phyloP scores from a whole-genome alignment of 2,797 vertebrate genomes.

The Dermochelys coriacea region DNA sequence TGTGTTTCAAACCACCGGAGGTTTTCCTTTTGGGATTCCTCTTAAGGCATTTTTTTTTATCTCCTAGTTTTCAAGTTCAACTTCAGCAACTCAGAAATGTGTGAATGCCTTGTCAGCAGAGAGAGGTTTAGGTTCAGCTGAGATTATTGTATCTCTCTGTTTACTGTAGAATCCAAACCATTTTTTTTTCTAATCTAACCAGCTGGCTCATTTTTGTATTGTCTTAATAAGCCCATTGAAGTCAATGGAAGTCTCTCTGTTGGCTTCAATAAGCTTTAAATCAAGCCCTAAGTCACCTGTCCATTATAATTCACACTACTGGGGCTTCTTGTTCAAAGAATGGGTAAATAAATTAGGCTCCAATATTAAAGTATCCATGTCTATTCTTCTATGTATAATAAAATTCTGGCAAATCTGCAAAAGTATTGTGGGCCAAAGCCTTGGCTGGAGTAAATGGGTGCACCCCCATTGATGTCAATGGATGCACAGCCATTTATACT shows the following conservation, averaged over 20 bases:
- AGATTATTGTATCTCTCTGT: slow-evolving; percentile 42
- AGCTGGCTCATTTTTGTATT: slow-evolving; percentile 56
- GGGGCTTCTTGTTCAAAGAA: slow-evolving; percentile 72
- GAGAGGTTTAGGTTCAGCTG: slow-evolving; percentile 30
- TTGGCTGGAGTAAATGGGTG: slow-evolving; percentile 64
- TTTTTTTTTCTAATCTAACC: slow-evolving; percentile 57
- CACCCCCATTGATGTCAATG: neutral
- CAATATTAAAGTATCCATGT: neutral
- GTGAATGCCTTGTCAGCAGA: slow-evolving; percentile 49
- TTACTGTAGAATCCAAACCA: slow-evolving; percentile 34
- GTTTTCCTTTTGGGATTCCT: slow-evolving; percentile 38
- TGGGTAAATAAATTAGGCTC: neutral
- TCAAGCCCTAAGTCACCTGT: slow-evolving; percentile 71
- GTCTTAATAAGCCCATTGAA: slow-evolving; percentile 66
- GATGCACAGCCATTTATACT: slow-evolving; percentile 1
- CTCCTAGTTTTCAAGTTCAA: slow-evolving; percentile 59
- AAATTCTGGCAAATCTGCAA: slow-evolving; percentile 64
- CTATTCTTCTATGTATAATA: slow-evolving; percentile 69
- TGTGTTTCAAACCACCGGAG: slow-evolving; percentile 31
- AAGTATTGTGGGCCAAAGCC: slow-evolving; percentile 51
- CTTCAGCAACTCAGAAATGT: slow-evolving; percentile 56
- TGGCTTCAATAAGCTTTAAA: slow-evolving; percentile 71
- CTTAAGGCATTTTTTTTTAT: slow-evolving; percentile 22
- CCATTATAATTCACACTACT: slow-evolving; percentile 75
- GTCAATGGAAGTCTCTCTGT: slow-evolving; percentile 61